A percentile compares a stretch with the other conserved stretches of the same genome.
Evolutionary conservation across 2,888 invertebrate genomes (phyloP).

Genomic region (Andrena bicolor): DNA sequence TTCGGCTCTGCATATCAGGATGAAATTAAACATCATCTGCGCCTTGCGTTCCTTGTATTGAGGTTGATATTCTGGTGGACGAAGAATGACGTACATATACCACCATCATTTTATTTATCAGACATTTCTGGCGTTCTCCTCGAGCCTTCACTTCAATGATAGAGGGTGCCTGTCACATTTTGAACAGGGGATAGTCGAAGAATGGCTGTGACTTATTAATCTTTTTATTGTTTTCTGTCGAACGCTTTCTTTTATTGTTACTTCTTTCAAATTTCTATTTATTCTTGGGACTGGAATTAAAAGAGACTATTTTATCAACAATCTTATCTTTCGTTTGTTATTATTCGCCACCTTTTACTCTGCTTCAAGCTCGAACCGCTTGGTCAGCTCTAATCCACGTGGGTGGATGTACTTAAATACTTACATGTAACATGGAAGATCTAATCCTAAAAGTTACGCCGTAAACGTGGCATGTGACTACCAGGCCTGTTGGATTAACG

Average conservation of each 20-base stretch:
- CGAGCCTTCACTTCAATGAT: constrained; percentile 66
- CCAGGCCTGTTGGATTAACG: constrained; percentile 64
- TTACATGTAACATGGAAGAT: constrained; percentile 56
- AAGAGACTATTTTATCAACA: neutral
- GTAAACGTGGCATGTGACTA: constrained; percentile 76
- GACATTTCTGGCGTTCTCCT: constrained; percentile 58
- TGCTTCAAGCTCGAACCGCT: constrained; percentile 45
- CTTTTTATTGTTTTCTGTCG: constrained; percentile 31
- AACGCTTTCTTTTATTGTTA: constrained; percentile 69
- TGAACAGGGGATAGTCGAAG: constrained; percentile 37
- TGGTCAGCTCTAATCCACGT: constrained; percentile 54
- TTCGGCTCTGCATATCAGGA: neutral
- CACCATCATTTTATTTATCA: constrained; percentile 62
- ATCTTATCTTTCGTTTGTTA: neutral
- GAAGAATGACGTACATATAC: constrained; percentile 51
- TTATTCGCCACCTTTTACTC: constrained; percentile 42
- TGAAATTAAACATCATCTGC: constrained; percentile 20
- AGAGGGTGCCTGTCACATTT: constrained; percentile 68
- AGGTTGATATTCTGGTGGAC: constrained; percentile 22
- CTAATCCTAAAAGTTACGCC: constrained; percentile 75
- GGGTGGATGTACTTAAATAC: constrained; percentile 34
- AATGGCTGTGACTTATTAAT: constrained; percentile 49
- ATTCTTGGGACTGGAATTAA: neutral
- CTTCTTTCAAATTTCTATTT: constrained; percentile 65
- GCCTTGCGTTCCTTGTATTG: constrained; percentile 16